These are phyloP conservation scores for Zoanthus sociatus DNA, from an alignment of 92 coral and sea anemone genomes.

Conservation along the genomic window DNA sequence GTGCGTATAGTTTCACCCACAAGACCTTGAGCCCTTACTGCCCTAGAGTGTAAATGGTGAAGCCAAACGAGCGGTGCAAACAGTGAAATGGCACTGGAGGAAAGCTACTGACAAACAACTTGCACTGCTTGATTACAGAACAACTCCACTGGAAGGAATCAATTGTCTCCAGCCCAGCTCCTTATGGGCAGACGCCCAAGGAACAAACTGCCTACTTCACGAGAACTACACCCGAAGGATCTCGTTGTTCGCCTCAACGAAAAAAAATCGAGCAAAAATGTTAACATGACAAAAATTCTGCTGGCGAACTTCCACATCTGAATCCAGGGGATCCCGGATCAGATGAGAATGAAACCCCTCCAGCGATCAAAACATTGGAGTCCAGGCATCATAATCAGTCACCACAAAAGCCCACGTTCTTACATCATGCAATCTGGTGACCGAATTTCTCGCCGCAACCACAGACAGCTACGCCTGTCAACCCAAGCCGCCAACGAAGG, in stretches of 20 bases:
- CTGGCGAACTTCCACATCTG: slow-evolving; percentile 46
- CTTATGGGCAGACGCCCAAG: slow-evolving; percentile 2
- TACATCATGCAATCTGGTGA: slow-evolving; percentile 52
- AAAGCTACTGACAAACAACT: too few relatives aligned
- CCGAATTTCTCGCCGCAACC: slow-evolving; percentile 30
- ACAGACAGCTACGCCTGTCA: too few relatives aligned
- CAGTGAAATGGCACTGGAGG: slow-evolving; percentile 15
- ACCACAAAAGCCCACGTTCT: slow-evolving; percentile 53
- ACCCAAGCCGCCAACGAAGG: too few relatives aligned
- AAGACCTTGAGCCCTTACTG: too few relatives aligned
- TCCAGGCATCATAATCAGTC: slow-evolving; percentile 31
- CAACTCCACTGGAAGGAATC: slow-evolving; percentile 21
- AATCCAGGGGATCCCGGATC: slow-evolving; percentile 33
- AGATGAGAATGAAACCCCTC: slow-evolving; percentile 56
- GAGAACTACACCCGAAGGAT: slow-evolving; percentile 27
- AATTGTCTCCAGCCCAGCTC: slow-evolving; percentile 52
- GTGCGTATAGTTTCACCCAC: too few relatives aligned
- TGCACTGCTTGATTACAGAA: too few relatives aligned
- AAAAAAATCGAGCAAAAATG: slow-evolving; percentile 52
- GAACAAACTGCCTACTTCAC: background rate
- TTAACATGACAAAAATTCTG: slow-evolving; percentile 52
- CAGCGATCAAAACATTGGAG: slow-evolving; percentile 45
- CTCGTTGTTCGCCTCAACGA: slow-evolving; percentile 28
- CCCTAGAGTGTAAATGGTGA: slow-evolving; percentile 1
- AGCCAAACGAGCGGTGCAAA: slow-evolving; percentile 48